Base-by-base conservation (phyloP, 2,888 invertebrate genomes). In the Amiota minor region DNA sequence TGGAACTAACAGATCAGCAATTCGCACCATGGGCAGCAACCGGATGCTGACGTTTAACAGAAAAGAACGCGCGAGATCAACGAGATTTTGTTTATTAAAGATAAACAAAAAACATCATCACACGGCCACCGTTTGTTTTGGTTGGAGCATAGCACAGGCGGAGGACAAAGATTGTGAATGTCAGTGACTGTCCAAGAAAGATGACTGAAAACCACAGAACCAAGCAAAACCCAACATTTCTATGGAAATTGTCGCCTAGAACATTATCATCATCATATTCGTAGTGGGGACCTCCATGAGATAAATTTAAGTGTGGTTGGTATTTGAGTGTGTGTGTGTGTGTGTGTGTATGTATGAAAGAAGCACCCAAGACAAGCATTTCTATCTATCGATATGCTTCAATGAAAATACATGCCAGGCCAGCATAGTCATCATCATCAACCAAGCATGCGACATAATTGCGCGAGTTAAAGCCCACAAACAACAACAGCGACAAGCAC, bases 361-460 rank as follows among this genome's bases (percentile, higher is more conserved):
- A 72, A 53, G 55, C 72, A 74, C 70, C 74, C 78, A 72, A 76
- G 77, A 76, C 73, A 75, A 35, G 35, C 35, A 77, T 79, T 77
- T 81, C 70, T 55, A 73, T 74, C 72, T 83, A 87, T 87, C 85
- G 87, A 86, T 84, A 85, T 79, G 87, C 83, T 86, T 81, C 82
- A 88, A 83, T 84, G 82, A 87, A 87, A 85, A 77, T 81, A 78
- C 80, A 81, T 80, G 86, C 84, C 76, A 74, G 18, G 68, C 77
- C 78, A 68, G 79, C 86, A 86, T 80, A 83, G 86, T 83, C 83
- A 86, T 83, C 88, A 87, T 86, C 86, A 88, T 87, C 86, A 87
- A 77, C 85, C 81, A 82, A 85, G 83, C 86, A 87, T 87, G 87
- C 86, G 81, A 85, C 87, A 86, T 86, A 86, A 87, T 86, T 86